Percentiles rank a stretch among this genome's conserved stretches.
Conservation (phyloP, 2,113 vertebrate genomes). For the Muntiacus reevesi region DNA sequence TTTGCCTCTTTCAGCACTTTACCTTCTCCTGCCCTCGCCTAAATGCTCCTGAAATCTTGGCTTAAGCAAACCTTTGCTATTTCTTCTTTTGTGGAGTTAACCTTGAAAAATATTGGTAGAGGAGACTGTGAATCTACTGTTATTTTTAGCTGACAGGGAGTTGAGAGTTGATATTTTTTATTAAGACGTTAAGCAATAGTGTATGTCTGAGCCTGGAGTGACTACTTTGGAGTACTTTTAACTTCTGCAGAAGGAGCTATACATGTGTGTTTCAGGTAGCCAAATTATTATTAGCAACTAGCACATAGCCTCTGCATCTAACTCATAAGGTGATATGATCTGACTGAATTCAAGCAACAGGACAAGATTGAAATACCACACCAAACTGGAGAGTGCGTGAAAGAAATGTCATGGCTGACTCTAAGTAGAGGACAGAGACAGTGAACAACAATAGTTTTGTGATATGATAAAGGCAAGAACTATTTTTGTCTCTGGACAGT, state of each 20-base stretch:
- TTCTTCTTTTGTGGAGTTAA: conserved; percentile 47
- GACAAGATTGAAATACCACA: not conserved
- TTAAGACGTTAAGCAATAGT: not conserved
- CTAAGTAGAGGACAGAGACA: not conserved
- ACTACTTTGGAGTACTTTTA: conserved; percentile 5
- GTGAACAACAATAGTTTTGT: not conserved
- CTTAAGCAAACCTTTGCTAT: not conserved
- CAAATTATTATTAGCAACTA: not conserved
- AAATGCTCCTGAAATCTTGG: conserved; percentile 1
- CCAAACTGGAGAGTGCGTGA: not conserved
- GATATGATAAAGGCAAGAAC: not conserved
- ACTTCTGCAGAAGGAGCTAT: not conserved
- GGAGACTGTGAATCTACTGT: not conserved
- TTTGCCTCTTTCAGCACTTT: conserved; percentile 24
- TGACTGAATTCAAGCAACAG: not conserved
- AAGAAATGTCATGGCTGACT: not conserved
- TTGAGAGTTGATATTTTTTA: conserved; percentile 38
- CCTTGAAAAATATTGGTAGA: conserved; percentile 61
- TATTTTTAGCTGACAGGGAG: conserved; percentile 69
- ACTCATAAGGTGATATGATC: not conserved
- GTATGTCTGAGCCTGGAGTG: not conserved
- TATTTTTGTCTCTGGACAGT: not conserved
- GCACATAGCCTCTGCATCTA: not conserved
- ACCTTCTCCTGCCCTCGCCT: not conserved
- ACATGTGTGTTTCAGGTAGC: not conserved